Evolutionary conservation across 2,113 vertebrate genomes (phyloP).

Genomic region (Gallinago undulata): DNA sequence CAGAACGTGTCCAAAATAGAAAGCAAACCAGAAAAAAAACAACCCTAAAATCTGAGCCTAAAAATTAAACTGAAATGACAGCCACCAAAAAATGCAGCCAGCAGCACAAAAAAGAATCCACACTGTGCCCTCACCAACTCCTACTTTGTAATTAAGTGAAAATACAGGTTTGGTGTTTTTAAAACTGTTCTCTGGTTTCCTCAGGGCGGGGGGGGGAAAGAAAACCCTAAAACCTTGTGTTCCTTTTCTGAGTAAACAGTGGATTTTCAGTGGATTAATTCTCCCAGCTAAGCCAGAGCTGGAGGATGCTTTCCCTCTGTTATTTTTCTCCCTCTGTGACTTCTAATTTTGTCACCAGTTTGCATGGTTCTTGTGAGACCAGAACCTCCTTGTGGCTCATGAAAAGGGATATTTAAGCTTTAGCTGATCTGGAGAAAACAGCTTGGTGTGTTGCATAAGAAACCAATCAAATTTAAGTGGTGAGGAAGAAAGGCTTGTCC

Average conservation of each 20-base stretch:
- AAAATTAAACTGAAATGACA: not conserved
- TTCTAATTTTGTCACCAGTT: not conserved
- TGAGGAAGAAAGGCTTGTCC: not conserved
- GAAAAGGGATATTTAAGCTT: not conserved
- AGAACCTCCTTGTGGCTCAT: not conserved
- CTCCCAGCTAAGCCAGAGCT: not conserved
- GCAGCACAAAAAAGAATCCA: constrained; percentile 31
- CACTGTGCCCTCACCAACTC: not conserved
- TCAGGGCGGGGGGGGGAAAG: fast-evolving
- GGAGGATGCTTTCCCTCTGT: not conserved
- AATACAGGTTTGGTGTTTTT: constrained; percentile 44
- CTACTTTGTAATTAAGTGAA: constrained; percentile 51
- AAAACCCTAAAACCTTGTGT: not conserved
- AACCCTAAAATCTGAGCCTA: not conserved
- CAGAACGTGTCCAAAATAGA: not conserved
- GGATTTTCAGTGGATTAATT: not conserved
- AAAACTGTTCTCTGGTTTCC: constrained; percentile 20
- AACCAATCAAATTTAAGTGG: not conserved
- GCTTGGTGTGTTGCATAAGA: not conserved
- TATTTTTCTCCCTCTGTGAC: not conserved
- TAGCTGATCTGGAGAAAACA: not conserved
- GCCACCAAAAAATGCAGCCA: constrained; percentile 43
- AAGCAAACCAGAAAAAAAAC: not conserved
- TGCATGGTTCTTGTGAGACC: not conserved
- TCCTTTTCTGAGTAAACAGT: not conserved